Evolutionary conservation across 2,888 invertebrate species (phyloP).

Genomic region (Drosophila helvetica): DNA sequence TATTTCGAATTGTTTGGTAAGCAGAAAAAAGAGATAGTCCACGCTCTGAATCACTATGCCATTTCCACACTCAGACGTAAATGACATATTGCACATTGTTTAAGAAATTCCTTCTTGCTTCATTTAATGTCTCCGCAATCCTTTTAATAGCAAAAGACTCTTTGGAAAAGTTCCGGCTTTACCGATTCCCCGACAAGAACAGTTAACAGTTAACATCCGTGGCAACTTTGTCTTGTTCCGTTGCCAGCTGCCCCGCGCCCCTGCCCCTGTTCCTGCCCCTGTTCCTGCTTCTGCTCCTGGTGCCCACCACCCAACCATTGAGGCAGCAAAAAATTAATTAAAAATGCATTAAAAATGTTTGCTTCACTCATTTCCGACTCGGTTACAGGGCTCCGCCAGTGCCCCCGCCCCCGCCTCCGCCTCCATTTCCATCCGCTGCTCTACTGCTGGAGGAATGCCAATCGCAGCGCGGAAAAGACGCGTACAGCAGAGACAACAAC

Average conservation of each 20-base stretch:
- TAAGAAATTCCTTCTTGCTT: background rate
- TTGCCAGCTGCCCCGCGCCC: background rate
- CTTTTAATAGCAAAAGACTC: background rate
- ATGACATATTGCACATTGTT: background rate
- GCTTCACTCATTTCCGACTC: constrained; percentile 18
- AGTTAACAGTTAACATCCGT: constrained; percentile 21
- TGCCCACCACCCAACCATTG: constrained; percentile 7
- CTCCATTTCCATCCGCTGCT: background rate
- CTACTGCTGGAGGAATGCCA: constrained; percentile 36
- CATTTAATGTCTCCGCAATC: background rate
- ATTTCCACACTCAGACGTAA: background rate
- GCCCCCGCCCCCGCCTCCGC: background rate
- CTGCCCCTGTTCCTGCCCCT: no score
- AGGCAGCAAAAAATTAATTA: constrained; percentile 67
- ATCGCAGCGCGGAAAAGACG: constrained; percentile 34
- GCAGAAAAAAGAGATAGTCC: background rate
- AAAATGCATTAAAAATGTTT: constrained; percentile 67
- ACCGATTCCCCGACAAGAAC: background rate
- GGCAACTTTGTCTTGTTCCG: constrained; percentile 24
- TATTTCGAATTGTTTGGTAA: no score
- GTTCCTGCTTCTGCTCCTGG: no score
- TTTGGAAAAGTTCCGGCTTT: constrained; percentile 4
- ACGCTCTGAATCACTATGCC: background rate
- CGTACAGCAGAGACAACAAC: constrained; percentile 49
- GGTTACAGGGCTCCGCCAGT: background rate